Evolutionary conservation across 2,797 vertebrate genomes (phyloP), one percentile per base, ranked within the genome.

Genomic region (Acanthurus tractus): DNA sequence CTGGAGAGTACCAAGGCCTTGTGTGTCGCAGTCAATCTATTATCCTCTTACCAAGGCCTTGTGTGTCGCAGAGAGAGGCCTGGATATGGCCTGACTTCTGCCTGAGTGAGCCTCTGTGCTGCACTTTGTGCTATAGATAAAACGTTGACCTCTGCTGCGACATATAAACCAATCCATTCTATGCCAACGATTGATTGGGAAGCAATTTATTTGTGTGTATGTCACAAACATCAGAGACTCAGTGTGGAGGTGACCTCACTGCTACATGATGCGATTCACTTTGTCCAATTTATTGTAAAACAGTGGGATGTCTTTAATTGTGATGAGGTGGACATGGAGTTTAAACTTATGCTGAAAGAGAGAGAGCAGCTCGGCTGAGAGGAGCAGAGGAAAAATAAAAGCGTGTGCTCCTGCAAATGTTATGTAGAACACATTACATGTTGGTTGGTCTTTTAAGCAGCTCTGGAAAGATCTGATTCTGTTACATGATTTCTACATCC

Each of bases 151-250:
- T 71, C 22, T 23, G n/a, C 4, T 10, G 44, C 20, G 45, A 55
- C 38, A 23, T 50, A 17, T 23, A 38, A 50, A 50, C 14, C 25
- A 25, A 59, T n/a, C n/a, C n/a, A 46, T 15, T 2, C 38, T 66
- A 42, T 45, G 13, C 10, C 29, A 65, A 56, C 48, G 17, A 4
- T 2, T 25, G n/a, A 65, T 34, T 20, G 5, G 46, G 15, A 38
- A 42, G 20, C 48, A 69, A 78, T 84, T 50, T 53, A 70, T 74
- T 45, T 74, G n/a, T 67, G 63, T 57, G 50, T 52, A 17, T 38
- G 49, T 70, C 56, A 49, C 52, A 64, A 61, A 61, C 36, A 52
- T 42, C 3, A 4, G 14, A 36, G 53, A 61, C 54, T 68, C 29
- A 46, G 14, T 2, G 25, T 4, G 3, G 25, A 29, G 25, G 4